These are phyloP conservation scores for Agrochola lychnidis DNA, from an alignment of 2,888 invertebrate genomes.

Conservation along the genomic window DNA sequence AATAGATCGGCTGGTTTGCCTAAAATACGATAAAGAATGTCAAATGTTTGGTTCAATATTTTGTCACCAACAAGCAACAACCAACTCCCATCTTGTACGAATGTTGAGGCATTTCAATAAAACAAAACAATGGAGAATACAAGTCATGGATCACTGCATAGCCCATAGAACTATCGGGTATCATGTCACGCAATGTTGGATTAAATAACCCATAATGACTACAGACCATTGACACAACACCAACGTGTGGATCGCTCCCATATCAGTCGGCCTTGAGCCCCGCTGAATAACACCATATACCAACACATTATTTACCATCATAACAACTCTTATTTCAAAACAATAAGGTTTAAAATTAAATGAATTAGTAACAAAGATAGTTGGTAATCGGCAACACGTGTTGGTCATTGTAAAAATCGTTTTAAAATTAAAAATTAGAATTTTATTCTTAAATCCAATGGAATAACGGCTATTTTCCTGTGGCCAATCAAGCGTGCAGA, in stretches of 20 bases:
- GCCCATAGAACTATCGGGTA: slow-evolving; percentile 47
- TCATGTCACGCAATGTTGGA: slow-evolving; percentile 53
- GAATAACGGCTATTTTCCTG: slow-evolving; percentile 57
- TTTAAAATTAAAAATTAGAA: slow-evolving; percentile 36
- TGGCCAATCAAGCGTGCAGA: slow-evolving; percentile 26
- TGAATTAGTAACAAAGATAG: background rate
- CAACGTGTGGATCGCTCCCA: slow-evolving; percentile 57
- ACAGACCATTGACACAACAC: slow-evolving; percentile 43
- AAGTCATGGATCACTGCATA: slow-evolving; percentile 49
- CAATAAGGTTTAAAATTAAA: slow-evolving; percentile 19
- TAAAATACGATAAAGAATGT: background rate
- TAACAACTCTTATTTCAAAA: slow-evolving; percentile 49
- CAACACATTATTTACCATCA: slow-evolving; percentile 36
- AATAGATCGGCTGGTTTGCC: background rate
- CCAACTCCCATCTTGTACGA: background rate
- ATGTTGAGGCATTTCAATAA: slow-evolving; percentile 9
- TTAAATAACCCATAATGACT: slow-evolving; percentile 58
- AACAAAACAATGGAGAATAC: slow-evolving; percentile 55
- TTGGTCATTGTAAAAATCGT: slow-evolving; percentile 53
- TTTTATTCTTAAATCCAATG: slow-evolving; percentile 50
- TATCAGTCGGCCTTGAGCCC: slow-evolving; percentile 63
- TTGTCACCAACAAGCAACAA: slow-evolving; percentile 9
- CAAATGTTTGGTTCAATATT: slow-evolving; percentile 13
- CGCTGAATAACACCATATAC: slow-evolving; percentile 61
- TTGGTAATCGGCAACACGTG: slow-evolving; percentile 60